These are phyloP conservation scores for pig (Sus scrofa) DNA, from an alignment of 2,113 vertebrate genomes.

Conservation along the genomic window T2T-Sscrofa CM000819.6:129765001-129765500, in stretches of 20 bases:
- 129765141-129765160: no score
- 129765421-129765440: neutral
- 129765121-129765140: no score
- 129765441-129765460: neutral
- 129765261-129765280: neutral
- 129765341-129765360: slow-evolving; percentile 26
- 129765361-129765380: neutral
- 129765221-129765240: neutral
- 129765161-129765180: no score
- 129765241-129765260: slow-evolving; percentile 15
- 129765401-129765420: neutral
- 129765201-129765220: neutral
- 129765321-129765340: slow-evolving; percentile 27
- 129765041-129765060: no score
- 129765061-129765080: no score
- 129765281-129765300: neutral
- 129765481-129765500: neutral
- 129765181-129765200: neutral
- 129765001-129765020: no score
- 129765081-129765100: no score
- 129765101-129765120: no score
- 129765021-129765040: no score
- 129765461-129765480: neutral
- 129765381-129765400: neutral
- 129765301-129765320: neutral